Percentiles rank a stretch among this genome's conserved stretches.
Evolutionary conservation across 1,140 invertebrate species (phyloP).

Genomic region (Formica exsecta): DNA sequence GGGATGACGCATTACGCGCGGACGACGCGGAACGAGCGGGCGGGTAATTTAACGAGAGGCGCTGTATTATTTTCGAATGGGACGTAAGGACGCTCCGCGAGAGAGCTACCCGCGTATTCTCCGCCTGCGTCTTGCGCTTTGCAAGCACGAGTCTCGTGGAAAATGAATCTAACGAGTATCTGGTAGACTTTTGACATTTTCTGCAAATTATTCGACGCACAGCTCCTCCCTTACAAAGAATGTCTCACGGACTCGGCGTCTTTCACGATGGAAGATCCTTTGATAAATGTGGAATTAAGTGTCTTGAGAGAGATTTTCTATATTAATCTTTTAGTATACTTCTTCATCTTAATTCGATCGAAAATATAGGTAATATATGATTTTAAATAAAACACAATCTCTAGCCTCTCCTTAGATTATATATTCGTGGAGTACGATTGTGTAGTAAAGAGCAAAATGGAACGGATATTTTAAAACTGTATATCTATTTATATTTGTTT

Average conservation of each 20-base stretch:
- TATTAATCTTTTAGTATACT: not conserved
- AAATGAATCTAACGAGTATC: slow-evolving; percentile 49
- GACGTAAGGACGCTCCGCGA: slow-evolving; percentile 50
- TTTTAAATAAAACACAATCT: not conserved
- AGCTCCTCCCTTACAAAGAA: not conserved
- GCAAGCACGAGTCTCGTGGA: slow-evolving; percentile 21
- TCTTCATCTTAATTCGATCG: not conserved
- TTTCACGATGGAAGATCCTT: not conserved
- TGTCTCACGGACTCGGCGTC: not conserved
- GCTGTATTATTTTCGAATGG: slow-evolving; percentile 60
- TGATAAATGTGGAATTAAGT: not conserved
- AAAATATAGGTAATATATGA: not conserved
- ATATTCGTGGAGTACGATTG: not conserved
- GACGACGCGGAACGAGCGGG: slow-evolving; percentile 53
- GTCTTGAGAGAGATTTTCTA: not conserved
- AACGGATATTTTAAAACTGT: slow-evolving; percentile 22
- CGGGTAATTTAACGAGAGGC: slow-evolving; percentile 61
- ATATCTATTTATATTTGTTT: not conserved
- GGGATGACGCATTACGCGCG: slow-evolving; percentile 55
- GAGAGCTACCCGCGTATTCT: slow-evolving; percentile 7
- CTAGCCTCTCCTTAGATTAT: not conserved
- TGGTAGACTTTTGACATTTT: slow-evolving; percentile 40
- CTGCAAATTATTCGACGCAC: not conserved
- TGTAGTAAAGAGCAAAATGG: not conserved
- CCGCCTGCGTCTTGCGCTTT: slow-evolving; percentile 34